Evolutionary conservation across 2,888 invertebrate genomes (phyloP).

Genomic region (Rapana venosa): DNA sequence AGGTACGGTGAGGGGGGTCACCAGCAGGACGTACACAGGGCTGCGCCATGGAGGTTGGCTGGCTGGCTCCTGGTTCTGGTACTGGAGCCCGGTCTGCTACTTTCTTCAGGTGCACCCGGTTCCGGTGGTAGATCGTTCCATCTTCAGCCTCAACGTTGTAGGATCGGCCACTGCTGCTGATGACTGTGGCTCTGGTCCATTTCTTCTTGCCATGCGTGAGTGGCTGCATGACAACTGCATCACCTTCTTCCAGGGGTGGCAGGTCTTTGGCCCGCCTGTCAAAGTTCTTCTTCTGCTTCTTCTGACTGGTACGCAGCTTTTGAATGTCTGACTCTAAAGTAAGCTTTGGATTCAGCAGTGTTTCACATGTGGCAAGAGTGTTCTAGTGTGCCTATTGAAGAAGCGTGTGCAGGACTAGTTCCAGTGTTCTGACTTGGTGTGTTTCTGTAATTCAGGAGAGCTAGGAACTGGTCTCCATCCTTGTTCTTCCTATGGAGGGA

Average conservation of each 20-base stretch:
- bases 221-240: too few relatives aligned
- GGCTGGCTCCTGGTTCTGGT: too few relatives aligned
- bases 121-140: too few relatives aligned
- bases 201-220: too few relatives aligned
- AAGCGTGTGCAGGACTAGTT: conserved; percentile 5
- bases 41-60: too few relatives aligned
- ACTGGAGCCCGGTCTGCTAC: too few relatives aligned
- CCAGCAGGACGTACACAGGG: too few relatives aligned
- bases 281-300: conserved; percentile 10
- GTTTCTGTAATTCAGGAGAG: conserved; percentile 11
- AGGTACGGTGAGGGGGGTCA: too few relatives aligned
- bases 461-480: conserved; percentile 28
- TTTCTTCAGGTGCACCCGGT: too few relatives aligned
- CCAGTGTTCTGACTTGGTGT: conserved; percentile 10
- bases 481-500: conserved; percentile 9
- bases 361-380: conserved; percentile 19
- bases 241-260: not conserved
- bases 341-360: conserved; percentile 25
- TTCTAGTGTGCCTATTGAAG: conserved; percentile 16
- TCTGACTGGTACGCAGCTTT: not conserved
- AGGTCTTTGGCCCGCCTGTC: conserved; percentile 4
- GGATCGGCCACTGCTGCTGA: too few relatives aligned
- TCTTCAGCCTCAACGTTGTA: too few relatives aligned
- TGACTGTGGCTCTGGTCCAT: too few relatives aligned
- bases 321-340: not conserved